A percentile compares a stretch with the other conserved stretches of the same genome.
Conservation (phyloP, 2,113 vertebrate species). For the Thalassarche chlororhynchos region DNA sequence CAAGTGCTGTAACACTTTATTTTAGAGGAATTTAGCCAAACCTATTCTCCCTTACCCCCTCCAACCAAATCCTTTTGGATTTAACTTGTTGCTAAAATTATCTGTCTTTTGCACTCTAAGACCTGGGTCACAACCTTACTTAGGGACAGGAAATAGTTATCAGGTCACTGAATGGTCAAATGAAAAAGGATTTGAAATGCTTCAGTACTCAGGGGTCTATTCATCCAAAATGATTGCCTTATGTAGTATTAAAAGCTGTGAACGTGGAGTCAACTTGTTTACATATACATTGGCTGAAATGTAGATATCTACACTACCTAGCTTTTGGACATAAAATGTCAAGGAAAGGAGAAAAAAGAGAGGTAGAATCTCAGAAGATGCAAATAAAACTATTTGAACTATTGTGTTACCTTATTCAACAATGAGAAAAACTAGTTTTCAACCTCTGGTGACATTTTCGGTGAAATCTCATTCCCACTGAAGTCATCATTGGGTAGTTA, state of each 20-base stretch:
- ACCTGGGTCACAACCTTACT: slow-evolving; percentile 90
- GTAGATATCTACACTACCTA: neutral
- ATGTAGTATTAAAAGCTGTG: slow-evolving; percentile 56
- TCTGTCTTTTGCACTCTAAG: slow-evolving; percentile 86
- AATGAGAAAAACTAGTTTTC: neutral
- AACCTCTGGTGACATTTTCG: neutral
- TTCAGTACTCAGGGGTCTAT: slow-evolving; percentile 75
- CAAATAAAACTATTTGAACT: neutral
- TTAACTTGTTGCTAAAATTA: slow-evolving; percentile 88
- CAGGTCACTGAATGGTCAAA: slow-evolving; percentile 91
- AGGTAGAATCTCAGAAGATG: neutral
- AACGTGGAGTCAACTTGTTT: neutral
- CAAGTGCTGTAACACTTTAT: slow-evolving; percentile 22
- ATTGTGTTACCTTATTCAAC: neutral
- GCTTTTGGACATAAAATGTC: neutral
- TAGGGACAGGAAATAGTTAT: slow-evolving; percentile 86
- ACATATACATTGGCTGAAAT: neutral
- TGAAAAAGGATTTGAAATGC: slow-evolving; percentile 84
- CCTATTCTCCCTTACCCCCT: slow-evolving; percentile 21
- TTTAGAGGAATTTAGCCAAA: slow-evolving; percentile 63
- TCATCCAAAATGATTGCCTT: slow-evolving; percentile 72
- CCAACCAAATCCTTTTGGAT: slow-evolving; percentile 71
- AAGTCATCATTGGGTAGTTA: neutral
- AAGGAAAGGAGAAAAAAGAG: neutral
- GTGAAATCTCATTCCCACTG: neutral